Base-by-base conservation (phyloP, 2,113 vertebrate species). In the Antidorcas marsupialis region DNA sequence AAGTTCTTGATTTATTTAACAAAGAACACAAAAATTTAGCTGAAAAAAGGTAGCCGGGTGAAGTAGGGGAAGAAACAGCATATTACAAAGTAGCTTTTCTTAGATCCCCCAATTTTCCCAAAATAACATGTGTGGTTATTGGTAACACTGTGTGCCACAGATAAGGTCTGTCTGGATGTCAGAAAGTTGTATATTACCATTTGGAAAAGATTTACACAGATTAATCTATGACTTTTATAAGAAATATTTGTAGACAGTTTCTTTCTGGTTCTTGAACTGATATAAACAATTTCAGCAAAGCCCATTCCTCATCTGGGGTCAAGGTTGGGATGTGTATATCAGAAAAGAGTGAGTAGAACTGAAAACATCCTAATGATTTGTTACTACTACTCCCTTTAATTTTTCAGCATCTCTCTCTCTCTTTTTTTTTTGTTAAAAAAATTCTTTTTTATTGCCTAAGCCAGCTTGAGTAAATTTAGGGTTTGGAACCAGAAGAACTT, bases 21-120 rank as follows among this genome's bases (percentile, higher is more conserved):
- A 86, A 85, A 81, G 30, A 94, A 21, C 53, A 78, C 19, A 64
- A 55, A 95, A 85, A 93, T 28, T 91, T 60, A 50, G 43, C 17
- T n/a, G 33, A 92, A 94, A 8, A 36, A 87, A 92, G 28, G 78
- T 55, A 87, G 27, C 10, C 36, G 71, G 25, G 57, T 92, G 52
- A 67, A 90, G 47, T 23, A 95, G 81, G 50, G 74, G 28, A 60
- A 95, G 43, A 95, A 94, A 28, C 12, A 87, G 27, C 47, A 39
- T 89, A 89, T 96, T 45, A 84, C 79, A 55, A 28, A 92, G 33
- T 50, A 83, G 62, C 76, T 95, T 94, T 94, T 94, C 87, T 86
- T 87, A 50, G 16, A 87, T 95, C 28, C 47, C 23, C 43, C 43
- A 92, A 36, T 10, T 94, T 88, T 82, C 60, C 8, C 45, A 50